Evolutionary conservation across 2,888 invertebrate genomes (phyloP).

Genomic region (Agrotis clavis): DNA sequence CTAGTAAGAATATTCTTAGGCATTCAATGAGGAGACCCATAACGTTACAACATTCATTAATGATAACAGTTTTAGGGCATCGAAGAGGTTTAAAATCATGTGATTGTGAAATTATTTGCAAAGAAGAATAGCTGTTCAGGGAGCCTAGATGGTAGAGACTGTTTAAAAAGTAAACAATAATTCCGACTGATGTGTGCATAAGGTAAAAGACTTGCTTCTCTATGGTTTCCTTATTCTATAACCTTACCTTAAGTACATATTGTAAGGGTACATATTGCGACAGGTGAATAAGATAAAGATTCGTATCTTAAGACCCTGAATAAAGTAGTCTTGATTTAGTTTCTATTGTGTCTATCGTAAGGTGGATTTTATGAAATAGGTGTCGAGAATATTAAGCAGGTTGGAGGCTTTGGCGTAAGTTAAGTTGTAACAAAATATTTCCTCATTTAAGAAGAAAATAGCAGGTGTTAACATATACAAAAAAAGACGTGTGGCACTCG

Average conservation of each 20-base stretch:
- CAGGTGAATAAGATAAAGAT: slow-evolving; percentile 16
- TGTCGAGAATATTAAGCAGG: slow-evolving; percentile 18
- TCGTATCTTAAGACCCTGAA: slow-evolving; percentile 17
- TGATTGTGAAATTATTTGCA: background rate
- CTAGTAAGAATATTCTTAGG: too few relatives aligned
- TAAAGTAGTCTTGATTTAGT: slow-evolving; percentile 11
- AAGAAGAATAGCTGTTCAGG: background rate
- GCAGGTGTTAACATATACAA: background rate
- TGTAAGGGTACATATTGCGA: background rate
- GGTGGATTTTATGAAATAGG: background rate
- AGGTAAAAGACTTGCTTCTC: background rate
- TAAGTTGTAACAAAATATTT: background rate
- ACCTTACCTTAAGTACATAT: background rate
- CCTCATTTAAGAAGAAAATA: background rate
- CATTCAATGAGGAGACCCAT: too few relatives aligned
- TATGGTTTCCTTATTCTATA: background rate
- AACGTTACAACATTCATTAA: too few relatives aligned
- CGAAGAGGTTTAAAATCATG: too few relatives aligned
- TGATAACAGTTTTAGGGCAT: too few relatives aligned
- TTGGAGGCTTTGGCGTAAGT: background rate
- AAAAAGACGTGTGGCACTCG: too few relatives aligned
- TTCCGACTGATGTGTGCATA: background rate
- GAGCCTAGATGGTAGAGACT: background rate
- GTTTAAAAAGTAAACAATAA: background rate
- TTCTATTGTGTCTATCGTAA: background rate